Percentiles rank a stretch among this genome's conserved stretches.
Evolutionary conservation across 2,113 vertebrate species (phyloP).

Genomic region (Cryptomyrus ogoouensis): DNA sequence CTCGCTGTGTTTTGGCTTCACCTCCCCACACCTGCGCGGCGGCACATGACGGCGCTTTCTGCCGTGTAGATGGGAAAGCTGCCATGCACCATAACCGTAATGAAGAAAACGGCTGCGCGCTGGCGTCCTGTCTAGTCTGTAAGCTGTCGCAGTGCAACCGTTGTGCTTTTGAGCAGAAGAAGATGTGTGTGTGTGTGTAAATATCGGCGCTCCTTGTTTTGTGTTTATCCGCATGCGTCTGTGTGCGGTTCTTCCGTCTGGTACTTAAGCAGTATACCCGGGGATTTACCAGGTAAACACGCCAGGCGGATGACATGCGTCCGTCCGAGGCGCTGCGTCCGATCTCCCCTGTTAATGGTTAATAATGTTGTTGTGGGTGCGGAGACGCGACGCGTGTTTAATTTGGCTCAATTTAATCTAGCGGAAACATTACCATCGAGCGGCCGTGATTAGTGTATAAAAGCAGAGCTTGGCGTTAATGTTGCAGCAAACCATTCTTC

Average conservation of each 20-base stretch:
- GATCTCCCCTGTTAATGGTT: slow-evolving; percentile 11
- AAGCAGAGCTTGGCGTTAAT: background rate
- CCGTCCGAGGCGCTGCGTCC: background rate
- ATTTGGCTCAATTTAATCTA: slow-evolving; percentile 8
- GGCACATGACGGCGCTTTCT: background rate
- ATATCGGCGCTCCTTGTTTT: slow-evolving; percentile 17
- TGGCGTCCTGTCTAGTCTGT: background rate
- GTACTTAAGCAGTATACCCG: slow-evolving; percentile 1
- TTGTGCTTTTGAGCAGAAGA: background rate
- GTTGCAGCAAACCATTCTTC: background rate
- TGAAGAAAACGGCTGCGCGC: background rate
- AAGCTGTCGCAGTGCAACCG: slow-evolving; percentile 14
- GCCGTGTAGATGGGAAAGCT: background rate
- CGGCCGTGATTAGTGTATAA: background rate
- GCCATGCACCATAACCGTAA: background rate
- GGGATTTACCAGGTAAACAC: background rate
- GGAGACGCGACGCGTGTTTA: background rate
- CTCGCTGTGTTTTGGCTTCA: background rate
- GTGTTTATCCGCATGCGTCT: slow-evolving; percentile 18
- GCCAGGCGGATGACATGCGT: background rate
- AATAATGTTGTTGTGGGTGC: background rate
- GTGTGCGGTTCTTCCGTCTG: slow-evolving; percentile 20
- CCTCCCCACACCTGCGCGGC: slow-evolving; percentile 2
- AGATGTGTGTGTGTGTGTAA: slow-evolving; percentile 16
- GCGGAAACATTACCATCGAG: background rate